Percentiles rank a stretch among this genome's conserved stretches.
These are phyloP conservation scores for Grallaria varia DNA, from an alignment of 2,113 vertebrate genomes.

Conservation along the genomic window DNA sequence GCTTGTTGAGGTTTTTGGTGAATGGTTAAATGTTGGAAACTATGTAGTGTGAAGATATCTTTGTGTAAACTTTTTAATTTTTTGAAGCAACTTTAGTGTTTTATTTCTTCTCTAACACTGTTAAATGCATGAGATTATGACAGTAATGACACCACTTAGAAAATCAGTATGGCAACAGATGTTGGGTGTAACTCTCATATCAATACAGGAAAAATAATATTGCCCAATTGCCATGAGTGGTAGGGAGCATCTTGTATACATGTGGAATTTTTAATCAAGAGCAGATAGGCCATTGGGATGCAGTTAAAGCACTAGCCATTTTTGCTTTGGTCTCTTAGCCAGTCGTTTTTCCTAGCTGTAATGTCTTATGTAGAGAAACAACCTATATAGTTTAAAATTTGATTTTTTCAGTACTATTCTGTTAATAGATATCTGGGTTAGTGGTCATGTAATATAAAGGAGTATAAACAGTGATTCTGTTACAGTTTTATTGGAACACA, in stretches of 20 bases:
- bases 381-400: neutral
- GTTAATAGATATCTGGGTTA: neutral
- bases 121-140: neutral
- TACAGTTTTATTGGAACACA: neutral
- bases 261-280: neutral
- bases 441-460: neutral
- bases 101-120: neutral
- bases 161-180: neutral
- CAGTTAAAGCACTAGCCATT: neutral
- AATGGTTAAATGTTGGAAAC: neutral
- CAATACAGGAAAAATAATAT: neutral
- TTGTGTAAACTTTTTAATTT: slow-evolving; percentile 53
- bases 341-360: slow-evolving; percentile 35
- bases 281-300: neutral
- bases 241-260: neutral
- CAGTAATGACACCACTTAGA: neutral
- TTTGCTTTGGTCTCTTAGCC: neutral
- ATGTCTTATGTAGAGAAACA: slow-evolving; percentile 64
- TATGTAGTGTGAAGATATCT: slow-evolving; percentile 79
- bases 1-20: neutral
- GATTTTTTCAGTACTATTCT: neutral
- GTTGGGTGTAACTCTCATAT: neutral
- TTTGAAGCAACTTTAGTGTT: neutral
- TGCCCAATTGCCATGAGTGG: neutral
- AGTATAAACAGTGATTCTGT: neutral